Percentiles rank a stretch among this genome's conserved stretches.
Conservation (phyloP, 2,888 invertebrate species). For the Polymixis flavicincta region DNA sequence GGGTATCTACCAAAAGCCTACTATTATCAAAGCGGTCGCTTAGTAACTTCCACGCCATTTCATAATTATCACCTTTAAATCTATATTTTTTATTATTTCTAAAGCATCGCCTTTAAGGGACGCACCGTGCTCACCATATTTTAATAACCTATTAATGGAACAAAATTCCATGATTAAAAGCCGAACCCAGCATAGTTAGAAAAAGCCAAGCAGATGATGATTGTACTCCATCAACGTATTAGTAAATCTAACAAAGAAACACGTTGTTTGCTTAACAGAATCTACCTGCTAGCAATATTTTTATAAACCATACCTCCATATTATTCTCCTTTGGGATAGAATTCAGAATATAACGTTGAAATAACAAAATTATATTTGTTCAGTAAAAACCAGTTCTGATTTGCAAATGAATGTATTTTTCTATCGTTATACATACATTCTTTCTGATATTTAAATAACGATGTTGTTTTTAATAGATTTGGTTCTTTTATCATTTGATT, state of each 20-base stretch:
- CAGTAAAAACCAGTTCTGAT: constrained; percentile 7
- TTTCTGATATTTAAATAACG: constrained; percentile 10
- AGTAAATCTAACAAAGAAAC: not conserved
- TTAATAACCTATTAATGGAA: too few relatives aligned
- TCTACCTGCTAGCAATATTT: constrained; percentile 37
- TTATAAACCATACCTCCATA: constrained; percentile 18
- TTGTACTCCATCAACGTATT: not conserved
- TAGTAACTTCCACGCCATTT: too few relatives aligned
- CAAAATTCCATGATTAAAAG: too few relatives aligned
- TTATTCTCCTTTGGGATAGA: not conserved
- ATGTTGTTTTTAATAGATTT: constrained; percentile 10
- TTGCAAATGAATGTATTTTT: constrained; percentile 19
- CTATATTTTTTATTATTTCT: too few relatives aligned
- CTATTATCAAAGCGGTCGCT: too few relatives aligned
- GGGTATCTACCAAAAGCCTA: too few relatives aligned
- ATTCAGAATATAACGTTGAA: not conserved
- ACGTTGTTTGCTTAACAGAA: constrained; percentile 1
- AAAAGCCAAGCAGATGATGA: too few relatives aligned
- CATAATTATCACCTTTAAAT: too few relatives aligned
- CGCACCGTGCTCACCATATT: too few relatives aligned
- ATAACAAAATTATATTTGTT: constrained; percentile 31
- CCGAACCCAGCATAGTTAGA: too few relatives aligned
- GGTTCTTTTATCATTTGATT: not conserved
- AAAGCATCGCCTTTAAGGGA: too few relatives aligned
- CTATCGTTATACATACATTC: constrained; percentile 1